A percentile compares a stretch with the other conserved stretches of the same genome.
These are phyloP conservation scores for Ceraclea dissimilis DNA, from an alignment of 2,888 invertebrate species.

Conservation along the genomic window DNA sequence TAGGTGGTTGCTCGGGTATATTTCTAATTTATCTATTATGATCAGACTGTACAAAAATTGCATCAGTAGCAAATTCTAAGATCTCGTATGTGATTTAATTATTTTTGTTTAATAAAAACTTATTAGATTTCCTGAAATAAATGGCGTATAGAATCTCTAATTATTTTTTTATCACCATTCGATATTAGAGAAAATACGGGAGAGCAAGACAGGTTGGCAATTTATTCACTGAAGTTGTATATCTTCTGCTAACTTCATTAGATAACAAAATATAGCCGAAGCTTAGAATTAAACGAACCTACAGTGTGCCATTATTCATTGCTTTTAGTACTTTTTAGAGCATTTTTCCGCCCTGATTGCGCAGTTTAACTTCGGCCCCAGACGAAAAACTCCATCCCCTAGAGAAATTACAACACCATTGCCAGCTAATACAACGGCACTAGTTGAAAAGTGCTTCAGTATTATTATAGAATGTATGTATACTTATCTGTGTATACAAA, in stretches of 20 bases:
- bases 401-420: constrained; percentile 20
- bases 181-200: not conserved
- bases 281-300: constrained; percentile 9
- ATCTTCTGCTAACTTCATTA: constrained; percentile 9
- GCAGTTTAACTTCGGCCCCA: constrained; percentile 17
- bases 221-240: not conserved
- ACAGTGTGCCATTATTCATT: constrained; percentile 3
- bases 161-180: too few species aligned
- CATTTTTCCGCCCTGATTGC: constrained; percentile 24
- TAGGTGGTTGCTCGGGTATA: too few species aligned
- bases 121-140: too few species aligned
- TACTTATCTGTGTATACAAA: not conserved
- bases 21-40: too few species aligned
- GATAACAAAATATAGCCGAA: constrained; percentile 8
- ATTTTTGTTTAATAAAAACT: too few species aligned
- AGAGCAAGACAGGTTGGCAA: not conserved
- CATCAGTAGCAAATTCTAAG: too few species aligned
- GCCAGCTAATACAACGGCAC: not conserved
- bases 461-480: not conserved
- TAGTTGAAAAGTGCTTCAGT: not conserved
- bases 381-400: constrained; percentile 12
- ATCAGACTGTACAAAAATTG: too few species aligned
- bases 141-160: too few species aligned
- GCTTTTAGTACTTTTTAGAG: constrained; percentile 17
- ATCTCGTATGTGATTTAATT: too few species aligned